Conservation (phyloP, 2,113 vertebrate genomes). For the Xyrauchen texanus region DNA sequence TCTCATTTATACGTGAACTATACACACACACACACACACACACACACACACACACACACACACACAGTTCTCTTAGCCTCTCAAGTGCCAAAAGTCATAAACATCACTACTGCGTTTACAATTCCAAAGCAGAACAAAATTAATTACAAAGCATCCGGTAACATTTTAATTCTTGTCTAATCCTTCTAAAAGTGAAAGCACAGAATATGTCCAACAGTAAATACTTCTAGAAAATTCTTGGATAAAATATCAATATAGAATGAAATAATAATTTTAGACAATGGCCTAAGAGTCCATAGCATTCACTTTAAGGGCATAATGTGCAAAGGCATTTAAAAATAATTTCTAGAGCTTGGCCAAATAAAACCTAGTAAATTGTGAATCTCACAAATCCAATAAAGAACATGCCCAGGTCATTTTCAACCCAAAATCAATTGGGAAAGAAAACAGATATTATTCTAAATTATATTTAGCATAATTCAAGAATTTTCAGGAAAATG, state of each 20-base stretch:
- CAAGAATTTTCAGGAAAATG: no score
- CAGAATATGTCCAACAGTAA: not conserved
- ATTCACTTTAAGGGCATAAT: not conserved
- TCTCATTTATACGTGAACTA: constrained; percentile 15
- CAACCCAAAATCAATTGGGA: not conserved
- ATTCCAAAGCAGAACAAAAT: constrained; percentile 41
- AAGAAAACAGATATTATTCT: not conserved
- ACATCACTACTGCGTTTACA: constrained; percentile 22
- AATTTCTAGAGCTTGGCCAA: not conserved
- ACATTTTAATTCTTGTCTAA: constrained; percentile 26
- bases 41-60: constrained; percentile 12
- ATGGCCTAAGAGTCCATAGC: not conserved
- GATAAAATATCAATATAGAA: not conserved
- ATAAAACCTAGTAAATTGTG: no score
- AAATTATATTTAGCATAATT: no score
- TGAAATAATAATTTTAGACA: constrained; percentile 11
- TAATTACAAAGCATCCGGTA: constrained; percentile 20
- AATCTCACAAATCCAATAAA: no score
- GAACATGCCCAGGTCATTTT: no score
- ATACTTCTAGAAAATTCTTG: not conserved
- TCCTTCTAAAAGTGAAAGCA: constrained; percentile 7
- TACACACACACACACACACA: constrained; percentile 1
- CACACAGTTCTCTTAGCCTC: constrained; percentile 11
- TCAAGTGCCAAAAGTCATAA: constrained; percentile 24
- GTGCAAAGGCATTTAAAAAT: not conserved